Evolutionary conservation across 2,888 invertebrate species (phyloP), one percentile per base, ranked within the genome.

Genomic region (Strigamia maritima): DNA sequence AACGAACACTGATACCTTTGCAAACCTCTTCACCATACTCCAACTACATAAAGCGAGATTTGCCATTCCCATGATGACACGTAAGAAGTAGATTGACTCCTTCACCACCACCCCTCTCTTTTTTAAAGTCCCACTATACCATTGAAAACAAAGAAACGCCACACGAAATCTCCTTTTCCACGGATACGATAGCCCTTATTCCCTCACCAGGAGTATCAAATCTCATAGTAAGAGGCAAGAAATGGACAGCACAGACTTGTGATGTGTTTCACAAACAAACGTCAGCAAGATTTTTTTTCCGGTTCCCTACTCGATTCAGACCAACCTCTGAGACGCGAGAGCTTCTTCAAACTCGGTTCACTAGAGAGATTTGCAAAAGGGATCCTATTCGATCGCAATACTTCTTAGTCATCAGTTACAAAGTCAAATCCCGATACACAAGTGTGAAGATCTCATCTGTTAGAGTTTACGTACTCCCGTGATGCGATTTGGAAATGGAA

Each of bases 31-130:
- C 70, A 28, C 70, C 28, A 70, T 70, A 70, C 70, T 70, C 70
- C 70, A 70, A 70, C 70, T 70, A 70, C 70, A 70, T 70, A 70
- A 70, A 70, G 70, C 70, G 70, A 70, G 70, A 70, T 70, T 70
- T 70, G 70, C 70, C 70, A 70, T 70, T 70, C 70, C 70, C 70
- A 26, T n/a, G 70, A 70, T 70, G 70, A 70, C 70, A 70, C 70
- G 26, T 70, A 70, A 70, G 70, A 70, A 70, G 26, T 24, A 70
- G 70, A 70, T 70, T 70, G 70, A 70, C 70, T 70, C 70, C 16
- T 26, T 24, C 28, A 2, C 16, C 26, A 28, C 28, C 70, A 70
- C 28, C 70, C 70, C 70, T 28, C 24, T 26, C 70, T 7, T 26
- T 70, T 70, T 70, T 70, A 70, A 35, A 70, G 26, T 70, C 26